Conservation (phyloP, 2,797 vertebrate genomes). For the Enteromius paludinosus region DNA sequence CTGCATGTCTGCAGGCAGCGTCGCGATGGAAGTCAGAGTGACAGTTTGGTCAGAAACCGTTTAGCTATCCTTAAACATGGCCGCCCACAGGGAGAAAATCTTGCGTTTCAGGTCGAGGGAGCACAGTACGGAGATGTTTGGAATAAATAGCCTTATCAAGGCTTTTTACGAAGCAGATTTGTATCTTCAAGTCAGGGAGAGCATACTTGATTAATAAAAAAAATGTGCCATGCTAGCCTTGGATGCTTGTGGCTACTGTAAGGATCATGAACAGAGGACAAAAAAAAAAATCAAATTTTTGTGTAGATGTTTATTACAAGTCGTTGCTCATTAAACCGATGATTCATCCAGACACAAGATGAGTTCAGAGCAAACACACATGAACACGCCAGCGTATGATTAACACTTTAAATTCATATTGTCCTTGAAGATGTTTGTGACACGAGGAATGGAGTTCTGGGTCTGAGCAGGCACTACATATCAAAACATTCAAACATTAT, state of each 20-base stretch:
- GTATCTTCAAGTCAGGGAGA: constrained; percentile 2
- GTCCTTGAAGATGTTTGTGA: neutral
- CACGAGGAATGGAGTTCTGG: neutral
- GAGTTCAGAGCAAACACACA: constrained; percentile 2
- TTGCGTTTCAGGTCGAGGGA: constrained; percentile 26
- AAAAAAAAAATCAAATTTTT: neutral
- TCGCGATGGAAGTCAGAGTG: constrained; percentile 38
- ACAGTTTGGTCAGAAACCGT: constrained; percentile 52
- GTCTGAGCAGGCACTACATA: neutral
- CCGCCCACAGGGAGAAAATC: constrained; percentile 25
- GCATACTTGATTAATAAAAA: neutral
- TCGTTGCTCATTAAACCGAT: neutral
- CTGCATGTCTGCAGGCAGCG: constrained; percentile 30
- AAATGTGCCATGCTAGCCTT: neutral
- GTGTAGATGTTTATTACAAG: neutral
- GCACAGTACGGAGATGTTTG: constrained; percentile 5
- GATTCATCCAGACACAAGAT: constrained; percentile 7
- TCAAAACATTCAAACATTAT: neutral
- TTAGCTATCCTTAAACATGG: constrained; percentile 44
- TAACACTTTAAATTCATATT: neutral
- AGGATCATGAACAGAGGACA: neutral
- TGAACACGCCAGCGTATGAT: neutral
- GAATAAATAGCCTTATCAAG: constrained; percentile 38
- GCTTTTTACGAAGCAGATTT: constrained; percentile 27
- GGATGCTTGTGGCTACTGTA: neutral